phyloP scores from a whole-genome alignment of 2,113 vertebrate species.

The Cyphomyrus discorhynchus region DNA sequence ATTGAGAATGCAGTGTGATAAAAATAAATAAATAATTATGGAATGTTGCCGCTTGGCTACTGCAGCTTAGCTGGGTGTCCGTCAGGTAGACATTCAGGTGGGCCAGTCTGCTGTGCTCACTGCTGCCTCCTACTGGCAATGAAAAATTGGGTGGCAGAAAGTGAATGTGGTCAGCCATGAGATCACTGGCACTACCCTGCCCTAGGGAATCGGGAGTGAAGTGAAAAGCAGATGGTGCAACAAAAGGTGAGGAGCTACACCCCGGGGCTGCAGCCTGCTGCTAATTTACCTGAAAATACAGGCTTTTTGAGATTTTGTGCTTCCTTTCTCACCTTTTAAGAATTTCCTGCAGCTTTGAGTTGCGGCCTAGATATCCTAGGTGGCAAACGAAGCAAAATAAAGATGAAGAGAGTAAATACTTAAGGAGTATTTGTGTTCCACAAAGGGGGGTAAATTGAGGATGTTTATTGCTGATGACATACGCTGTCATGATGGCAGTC shows the following conservation, averaged over 20 bases:
- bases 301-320: neutral
- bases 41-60: neutral
- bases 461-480: conserved; percentile 4
- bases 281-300: neutral
- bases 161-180: neutral
- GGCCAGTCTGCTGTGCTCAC: neutral
- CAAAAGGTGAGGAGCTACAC: neutral
- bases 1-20: neutral
- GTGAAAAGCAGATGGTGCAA: neutral
- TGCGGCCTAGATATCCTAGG: neutral
- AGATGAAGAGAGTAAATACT: neutral
- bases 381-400: neutral
- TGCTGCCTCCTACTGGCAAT: neutral
- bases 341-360: neutral
- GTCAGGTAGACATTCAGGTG: neutral
- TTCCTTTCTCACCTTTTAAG: neutral
- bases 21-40: neutral
- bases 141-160: neutral
- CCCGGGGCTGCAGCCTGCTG: neutral
- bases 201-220: neutral
- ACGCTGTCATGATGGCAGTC: neutral
- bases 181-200: neutral
- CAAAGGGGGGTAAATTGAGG: neutral
- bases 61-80: neutral
- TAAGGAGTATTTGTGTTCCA: neutral